These are phyloP conservation scores for Nephrotoma guestfalica DNA, from an alignment of 2,888 invertebrate genomes.

Conservation along the genomic window DNA sequence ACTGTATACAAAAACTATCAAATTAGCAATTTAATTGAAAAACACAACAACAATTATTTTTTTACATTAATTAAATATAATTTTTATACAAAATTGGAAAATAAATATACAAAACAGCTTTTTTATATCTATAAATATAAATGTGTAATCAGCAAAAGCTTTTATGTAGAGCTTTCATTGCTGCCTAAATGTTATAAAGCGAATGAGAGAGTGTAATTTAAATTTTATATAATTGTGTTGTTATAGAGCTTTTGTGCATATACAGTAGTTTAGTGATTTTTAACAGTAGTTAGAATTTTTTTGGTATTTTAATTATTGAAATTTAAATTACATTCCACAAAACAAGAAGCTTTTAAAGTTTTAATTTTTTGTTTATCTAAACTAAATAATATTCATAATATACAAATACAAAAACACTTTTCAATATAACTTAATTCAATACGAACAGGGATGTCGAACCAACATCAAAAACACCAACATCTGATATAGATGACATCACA, in stretches of 20 bases:
- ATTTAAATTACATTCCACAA: neutral
- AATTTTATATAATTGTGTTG: neutral
- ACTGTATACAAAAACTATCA: neutral
- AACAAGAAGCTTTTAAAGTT: neutral
- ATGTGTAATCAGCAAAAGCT: neutral
- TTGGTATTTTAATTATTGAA: neutral
- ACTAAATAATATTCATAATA: neutral
- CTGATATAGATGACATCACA: slow-evolving; percentile 5
- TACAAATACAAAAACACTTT: neutral
- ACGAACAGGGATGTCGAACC: slow-evolving; percentile 2
- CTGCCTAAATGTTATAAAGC: neutral
- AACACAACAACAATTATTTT: neutral
- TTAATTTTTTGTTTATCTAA: neutral
- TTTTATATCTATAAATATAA: neutral
- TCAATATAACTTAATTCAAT: neutral
- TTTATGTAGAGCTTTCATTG: neutral
- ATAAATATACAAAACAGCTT: neutral
- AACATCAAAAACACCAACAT: slow-evolving; percentile 1
- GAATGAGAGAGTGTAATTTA: neutral
- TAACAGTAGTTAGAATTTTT: neutral
- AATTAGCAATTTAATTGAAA: neutral
- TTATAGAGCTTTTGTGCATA: neutral
- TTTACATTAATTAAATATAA: neutral
- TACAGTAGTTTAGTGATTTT: neutral
- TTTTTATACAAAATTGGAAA: neutral